A percentile compares a stretch with the other conserved stretches of the same genome.
phyloP scores from a whole-genome alignment of 2,113 vertebrate genomes.

The Channa argus region DNA sequence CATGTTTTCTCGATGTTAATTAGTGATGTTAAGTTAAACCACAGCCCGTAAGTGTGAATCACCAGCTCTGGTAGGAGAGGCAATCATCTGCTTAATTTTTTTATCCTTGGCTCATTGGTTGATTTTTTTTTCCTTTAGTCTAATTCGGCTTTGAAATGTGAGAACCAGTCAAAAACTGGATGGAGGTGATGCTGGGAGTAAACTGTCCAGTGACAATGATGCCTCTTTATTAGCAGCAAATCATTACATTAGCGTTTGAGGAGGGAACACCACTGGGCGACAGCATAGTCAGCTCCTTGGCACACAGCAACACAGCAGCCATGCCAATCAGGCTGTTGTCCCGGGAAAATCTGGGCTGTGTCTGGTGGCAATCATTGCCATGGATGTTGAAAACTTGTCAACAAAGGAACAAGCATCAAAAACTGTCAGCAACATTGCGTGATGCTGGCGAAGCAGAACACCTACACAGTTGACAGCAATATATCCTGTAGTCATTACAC shows the following conservation, averaged over 20 bases:
- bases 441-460: conserved; percentile 50
- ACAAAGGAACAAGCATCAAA: conserved; percentile 42
- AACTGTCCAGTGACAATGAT: conserved; percentile 62
- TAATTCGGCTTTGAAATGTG: conserved; percentile 52
- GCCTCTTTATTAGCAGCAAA: conserved; percentile 69
- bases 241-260: conserved; percentile 68
- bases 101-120: conserved; percentile 45
- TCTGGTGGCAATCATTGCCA: conserved; percentile 58
- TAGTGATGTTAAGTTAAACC: conserved; percentile 56
- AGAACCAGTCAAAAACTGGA: conserved; percentile 49
- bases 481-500: conserved; percentile 47
- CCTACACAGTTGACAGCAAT: conserved; percentile 38
- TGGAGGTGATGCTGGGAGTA: conserved; percentile 4
- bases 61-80: conserved; percentile 43
- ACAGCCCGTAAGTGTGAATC: conserved; percentile 44
- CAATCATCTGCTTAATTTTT: conserved; percentile 62
- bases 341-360: conserved; percentile 62
- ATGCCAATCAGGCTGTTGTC: conserved; percentile 68
- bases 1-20: conserved; percentile 68
- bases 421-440: conserved; percentile 21
- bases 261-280: conserved; percentile 57
- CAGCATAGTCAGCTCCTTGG: conserved; percentile 64
- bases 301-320: conserved; percentile 31
- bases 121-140: conserved; percentile 51
- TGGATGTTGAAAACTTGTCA: conserved; percentile 49